Evolutionary conservation across 2,888 invertebrate genomes (phyloP), one percentile per base, ranked within the genome.

Genomic region (Tenthredo mesomela): DNA sequence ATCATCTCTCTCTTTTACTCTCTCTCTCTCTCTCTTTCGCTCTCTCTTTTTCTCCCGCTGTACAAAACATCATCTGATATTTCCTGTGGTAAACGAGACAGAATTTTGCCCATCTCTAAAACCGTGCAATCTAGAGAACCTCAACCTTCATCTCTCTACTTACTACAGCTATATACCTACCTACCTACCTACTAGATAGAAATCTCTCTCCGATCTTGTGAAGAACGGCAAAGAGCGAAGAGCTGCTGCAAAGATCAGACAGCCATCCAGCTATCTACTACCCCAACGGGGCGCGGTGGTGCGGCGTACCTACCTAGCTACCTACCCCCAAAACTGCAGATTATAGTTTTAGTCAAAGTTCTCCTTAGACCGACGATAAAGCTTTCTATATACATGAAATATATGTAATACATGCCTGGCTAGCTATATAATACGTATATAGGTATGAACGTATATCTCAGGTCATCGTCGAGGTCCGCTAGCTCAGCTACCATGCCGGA

Each of bases 21-120:
- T 33, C 33, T 33, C 5, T 70, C 29, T n/a, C 1, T 7, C 7
- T 37, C 33, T 18, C 18, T 33, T 2, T 37, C 15, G 5, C 29
- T 37, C 70, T 61, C 70, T 33, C 37, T 43, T n/a, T 9, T 12
- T 73, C 2, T 1, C 12, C n/a, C 43, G n/a, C 21, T n/a, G 73
- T 73, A 43, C 43, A 43, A 37, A 73, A 73, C 73, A 73, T 73
- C 40, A 73, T 73, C 73, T 43, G 73, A 73, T 73, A 73, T 73
- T 73, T 73, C 73, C 73, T 73, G 40, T 43, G 40, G 73, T 9
- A 25, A 73, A n/a, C n/a, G 43, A 73, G 73, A n/a, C 73, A 3
- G 43, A 73, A 73, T 43, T 25, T 21, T 43, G 21, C 33, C 15
- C n/a, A n/a, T 18, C 67, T 43, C 73, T 21, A 21, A 43, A 73